Evolutionary conservation across 2,888 invertebrate species (phyloP), one percentile per base, ranked within the genome.

Genomic region (Mellilla xanthometata): DNA sequence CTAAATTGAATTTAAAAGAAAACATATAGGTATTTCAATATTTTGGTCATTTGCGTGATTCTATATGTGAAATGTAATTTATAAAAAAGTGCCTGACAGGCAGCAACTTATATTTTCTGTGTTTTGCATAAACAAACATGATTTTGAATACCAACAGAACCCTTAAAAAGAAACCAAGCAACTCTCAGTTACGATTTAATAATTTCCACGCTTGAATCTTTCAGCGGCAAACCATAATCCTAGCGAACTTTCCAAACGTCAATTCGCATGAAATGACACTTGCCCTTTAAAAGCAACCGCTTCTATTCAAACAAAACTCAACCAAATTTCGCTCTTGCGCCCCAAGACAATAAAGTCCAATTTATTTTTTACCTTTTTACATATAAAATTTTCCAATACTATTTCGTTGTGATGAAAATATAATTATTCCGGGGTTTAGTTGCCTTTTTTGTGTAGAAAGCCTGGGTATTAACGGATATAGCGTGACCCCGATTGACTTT

Each of bases 201-300:
- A 34, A 41, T 32, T 38, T 41, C 30, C 23, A 29, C 39, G 30
- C 24, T 40, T 24, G 15, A 26, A 45, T 34, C 27, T 40, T 38
- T 40, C 40, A 40, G 27, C 32, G 13, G 13, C 45, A 39, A 34
- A 23, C 22, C 49, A 39, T 44, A 49, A 53, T 49, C 40, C 44
- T 11, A 23, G 41, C 32, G 44, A 51, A 54, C 62, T 62, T 64
- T 56, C 56, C 58, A 60, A 61, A 63, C 54, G 70, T 72, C 70
- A 68, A 65, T 68, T 61, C 61, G 46, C 49, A 49, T 38, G 52
- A 65, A 66, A 65, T 57, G 55, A 60, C 54, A 61, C 54, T 57
- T 55, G 54, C 56, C 57, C 58, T 60, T 60, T 59, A 48, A 35
- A 35, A 13, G 23, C 23, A 33, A 33, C 33, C 12, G 12, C 33